These are phyloP conservation scores for Pegoplata infirma DNA, from an alignment of 2,888 invertebrate genomes.

Conservation along the genomic window DNA sequence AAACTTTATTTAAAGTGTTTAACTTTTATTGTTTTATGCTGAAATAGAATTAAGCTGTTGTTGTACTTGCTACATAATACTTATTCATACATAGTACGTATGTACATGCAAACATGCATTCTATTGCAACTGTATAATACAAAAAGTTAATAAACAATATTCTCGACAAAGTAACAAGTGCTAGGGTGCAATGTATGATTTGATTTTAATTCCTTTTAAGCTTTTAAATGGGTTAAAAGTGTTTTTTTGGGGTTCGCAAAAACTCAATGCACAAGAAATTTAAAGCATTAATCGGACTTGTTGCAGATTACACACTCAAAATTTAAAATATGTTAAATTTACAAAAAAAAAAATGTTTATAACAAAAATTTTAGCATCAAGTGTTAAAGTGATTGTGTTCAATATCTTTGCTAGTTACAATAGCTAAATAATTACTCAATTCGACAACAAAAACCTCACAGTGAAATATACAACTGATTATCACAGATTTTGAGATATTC, in stretches of 20 bases:
- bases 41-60: constrained; percentile 26
- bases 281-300: too few species aligned
- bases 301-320: too few species aligned
- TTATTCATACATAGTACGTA: background rate
- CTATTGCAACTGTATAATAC: background rate
- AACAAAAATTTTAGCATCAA: too few species aligned
- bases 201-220: background rate
- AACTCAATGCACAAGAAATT: background rate
- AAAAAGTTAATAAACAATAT: constrained; percentile 20
- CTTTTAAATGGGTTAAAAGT: background rate
- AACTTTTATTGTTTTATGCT: constrained; percentile 34
- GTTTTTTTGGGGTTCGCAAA: background rate
- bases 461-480: too few species aligned
- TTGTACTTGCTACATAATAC: background rate
- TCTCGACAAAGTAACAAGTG: background rate
- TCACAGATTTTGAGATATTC: too few species aligned
- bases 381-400: too few species aligned
- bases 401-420: too few species aligned
- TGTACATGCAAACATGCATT: too few species aligned
- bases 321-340: too few species aligned
- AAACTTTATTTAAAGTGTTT: constrained; percentile 19
- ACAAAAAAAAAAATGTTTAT: too few species aligned
- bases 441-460: too few species aligned
- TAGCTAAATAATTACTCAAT: too few species aligned
- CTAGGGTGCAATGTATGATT: background rate